Conservation (phyloP, 2,888 invertebrate species). For the Rapana venosa region DNA sequence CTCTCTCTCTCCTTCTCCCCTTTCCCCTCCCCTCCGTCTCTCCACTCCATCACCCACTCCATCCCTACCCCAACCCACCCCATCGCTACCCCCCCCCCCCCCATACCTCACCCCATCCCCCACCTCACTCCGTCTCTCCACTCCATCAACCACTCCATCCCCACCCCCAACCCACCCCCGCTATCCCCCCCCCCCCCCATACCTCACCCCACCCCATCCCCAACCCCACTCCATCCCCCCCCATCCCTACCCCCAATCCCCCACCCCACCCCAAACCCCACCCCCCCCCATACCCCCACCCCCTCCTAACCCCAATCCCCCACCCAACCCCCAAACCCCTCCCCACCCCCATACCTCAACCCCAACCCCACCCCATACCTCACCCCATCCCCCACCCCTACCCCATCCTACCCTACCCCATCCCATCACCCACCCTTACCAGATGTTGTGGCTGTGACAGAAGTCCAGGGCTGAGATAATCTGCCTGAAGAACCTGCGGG, state of each 20-base stretch:
- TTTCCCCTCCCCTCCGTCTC: neutral
- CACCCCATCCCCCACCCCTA: neutral
- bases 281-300: neutral
- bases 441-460: conserved; percentile 99
- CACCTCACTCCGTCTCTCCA: neutral
- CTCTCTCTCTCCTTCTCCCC: neutral
- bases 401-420: neutral
- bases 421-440: conserved; percentile 84
- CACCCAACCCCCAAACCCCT: neutral
- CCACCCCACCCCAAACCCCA: neutral
- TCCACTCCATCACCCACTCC: neutral
- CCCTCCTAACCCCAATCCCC: neutral
- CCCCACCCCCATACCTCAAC: neutral
- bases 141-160: neutral
- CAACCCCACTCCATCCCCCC: neutral
- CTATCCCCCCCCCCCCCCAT: neutral
- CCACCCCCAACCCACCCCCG: neutral
- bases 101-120: neutral
- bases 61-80: neutral
- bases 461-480: conserved; percentile 99
- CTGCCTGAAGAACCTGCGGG: conserved; percentile 96
- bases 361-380: neutral
- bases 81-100: neutral
- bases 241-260: neutral
- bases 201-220: neutral